These are phyloP conservation scores for Smutsia temminckii DNA, from an alignment of 2,797 vertebrate species.

Conservation along the genomic window DNA sequence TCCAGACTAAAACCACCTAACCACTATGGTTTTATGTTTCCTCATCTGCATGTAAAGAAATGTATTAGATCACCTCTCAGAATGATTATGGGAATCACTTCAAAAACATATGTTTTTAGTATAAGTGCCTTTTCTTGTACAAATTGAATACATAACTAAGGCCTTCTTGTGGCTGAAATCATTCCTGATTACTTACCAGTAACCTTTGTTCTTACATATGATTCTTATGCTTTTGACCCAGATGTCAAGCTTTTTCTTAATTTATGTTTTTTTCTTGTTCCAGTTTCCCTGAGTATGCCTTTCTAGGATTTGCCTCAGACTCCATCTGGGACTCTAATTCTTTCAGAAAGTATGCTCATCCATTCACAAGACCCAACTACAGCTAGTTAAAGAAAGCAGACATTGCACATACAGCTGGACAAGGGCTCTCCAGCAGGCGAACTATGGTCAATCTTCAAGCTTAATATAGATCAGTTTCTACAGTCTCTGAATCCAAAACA, in stretches of 20 bases:
- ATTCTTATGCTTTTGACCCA: background rate
- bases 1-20: background rate
- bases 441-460: background rate
- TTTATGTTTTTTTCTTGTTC: background rate
- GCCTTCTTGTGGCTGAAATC: background rate
- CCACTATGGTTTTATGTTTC: background rate
- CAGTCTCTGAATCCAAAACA: background rate
- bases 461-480: background rate
- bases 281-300: background rate
- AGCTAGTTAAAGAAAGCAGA: background rate
- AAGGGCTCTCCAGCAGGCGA: background rate
- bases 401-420: background rate
- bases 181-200: conserved; percentile 4
- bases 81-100: conserved; percentile 19
- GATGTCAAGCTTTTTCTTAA: background rate
- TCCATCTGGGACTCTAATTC: background rate
- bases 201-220: background rate
- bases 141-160: background rate
- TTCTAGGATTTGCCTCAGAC: background rate
- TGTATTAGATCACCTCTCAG: conserved; percentile 25
- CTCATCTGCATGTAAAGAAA: background rate
- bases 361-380: background rate
- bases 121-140: background rate
- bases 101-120: background rate
- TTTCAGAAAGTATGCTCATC: background rate